These are phyloP conservation scores for Ovis canadensis DNA, from an alignment of 2,113 vertebrate species.

Conservation along the genomic window DNA sequence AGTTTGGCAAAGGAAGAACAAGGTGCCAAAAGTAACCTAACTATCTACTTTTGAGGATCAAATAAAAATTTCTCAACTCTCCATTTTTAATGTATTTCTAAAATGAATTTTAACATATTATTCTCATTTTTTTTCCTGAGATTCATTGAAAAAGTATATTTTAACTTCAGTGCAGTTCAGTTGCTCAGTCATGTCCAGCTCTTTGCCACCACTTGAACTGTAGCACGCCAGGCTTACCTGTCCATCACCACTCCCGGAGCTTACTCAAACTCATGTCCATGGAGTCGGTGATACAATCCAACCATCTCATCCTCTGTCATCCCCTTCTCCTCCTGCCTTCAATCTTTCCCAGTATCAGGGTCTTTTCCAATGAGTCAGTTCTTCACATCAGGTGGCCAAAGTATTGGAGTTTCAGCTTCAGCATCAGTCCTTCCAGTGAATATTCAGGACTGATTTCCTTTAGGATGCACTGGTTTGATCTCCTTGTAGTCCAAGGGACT, in stretches of 20 bases:
- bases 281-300: not conserved
- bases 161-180: not conserved
- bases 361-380: not conserved
- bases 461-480: not conserved
- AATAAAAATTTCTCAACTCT: not conserved
- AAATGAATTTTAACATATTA: slow-evolving; percentile 8
- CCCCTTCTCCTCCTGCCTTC: not conserved
- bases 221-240: not conserved
- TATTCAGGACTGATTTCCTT: not conserved
- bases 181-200: no score
- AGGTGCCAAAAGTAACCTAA: not conserved
- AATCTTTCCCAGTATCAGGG: not conserved
- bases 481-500: not conserved
- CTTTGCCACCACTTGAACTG: not conserved
- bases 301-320: not conserved
- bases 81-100: not conserved
- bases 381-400: not conserved
- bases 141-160: not conserved
- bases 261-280: not conserved
- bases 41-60: not conserved
- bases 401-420: not conserved
- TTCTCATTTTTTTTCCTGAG: not conserved
- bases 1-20: not conserved
- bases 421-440: not conserved
- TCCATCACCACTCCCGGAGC: not conserved